Evolutionary conservation across 2,888 invertebrate species (phyloP).

Genomic region (Tubulanus polymorphus): DNA sequence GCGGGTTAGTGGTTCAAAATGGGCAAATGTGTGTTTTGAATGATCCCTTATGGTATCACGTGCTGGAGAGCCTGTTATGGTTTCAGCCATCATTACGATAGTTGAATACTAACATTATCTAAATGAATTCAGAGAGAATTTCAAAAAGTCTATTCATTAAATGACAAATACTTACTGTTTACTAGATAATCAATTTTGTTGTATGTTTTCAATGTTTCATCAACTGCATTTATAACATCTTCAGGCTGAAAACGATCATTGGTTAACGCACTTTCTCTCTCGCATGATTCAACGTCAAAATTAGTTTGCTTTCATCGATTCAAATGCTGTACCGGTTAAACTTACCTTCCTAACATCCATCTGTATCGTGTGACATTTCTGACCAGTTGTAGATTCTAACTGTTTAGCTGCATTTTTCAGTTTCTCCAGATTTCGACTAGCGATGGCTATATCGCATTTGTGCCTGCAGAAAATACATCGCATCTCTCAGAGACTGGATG

Average conservation of each 20-base stretch:
- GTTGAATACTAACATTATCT: too few relatives aligned
- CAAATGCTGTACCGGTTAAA: too few relatives aligned
- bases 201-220: slow-evolving; percentile 32
- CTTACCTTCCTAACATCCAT: slow-evolving; percentile 49
- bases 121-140: too few relatives aligned
- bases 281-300: too few relatives aligned
- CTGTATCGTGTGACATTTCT: slow-evolving; percentile 36
- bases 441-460: slow-evolving; percentile 46
- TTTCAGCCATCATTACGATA: too few relatives aligned
- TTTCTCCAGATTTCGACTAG: slow-evolving; percentile 38
- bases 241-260: slow-evolving; percentile 40
- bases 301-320: too few relatives aligned
- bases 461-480: slow-evolving; percentile 32
- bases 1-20: too few relatives aligned
- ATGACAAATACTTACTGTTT: slow-evolving; percentile 36
- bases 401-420: slow-evolving; percentile 33
- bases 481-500: not conserved
- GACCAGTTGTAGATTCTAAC: slow-evolving; percentile 37
- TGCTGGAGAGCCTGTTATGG: too few relatives aligned
- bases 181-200: slow-evolving; percentile 44
- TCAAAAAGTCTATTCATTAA: not conserved
- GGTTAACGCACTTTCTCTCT: too few relatives aligned
- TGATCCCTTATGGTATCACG: too few relatives aligned
- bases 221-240: slow-evolving; percentile 36
- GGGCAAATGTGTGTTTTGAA: too few relatives aligned